phyloP scores from a whole-genome alignment of 2,113 vertebrate genomes.

The Monarcha castaneiventris region DNA sequence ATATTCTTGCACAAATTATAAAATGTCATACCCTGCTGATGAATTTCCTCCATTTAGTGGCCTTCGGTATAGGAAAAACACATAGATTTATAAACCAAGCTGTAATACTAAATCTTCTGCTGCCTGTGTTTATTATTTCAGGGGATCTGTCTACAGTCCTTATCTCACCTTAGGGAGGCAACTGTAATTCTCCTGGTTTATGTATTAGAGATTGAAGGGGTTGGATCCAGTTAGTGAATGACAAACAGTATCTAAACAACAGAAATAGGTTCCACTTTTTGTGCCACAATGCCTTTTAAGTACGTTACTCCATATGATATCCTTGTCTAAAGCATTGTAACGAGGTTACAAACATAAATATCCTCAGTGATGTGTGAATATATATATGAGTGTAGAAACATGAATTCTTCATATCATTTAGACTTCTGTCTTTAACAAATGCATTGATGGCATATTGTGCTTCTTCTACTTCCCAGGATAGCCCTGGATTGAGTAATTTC shows the following conservation, averaged over 20 bases:
- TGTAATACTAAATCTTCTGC: constrained; percentile 28
- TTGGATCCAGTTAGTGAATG: background rate
- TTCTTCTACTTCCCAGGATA: background rate
- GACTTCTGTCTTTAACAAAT: background rate
- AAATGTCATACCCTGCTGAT: background rate
- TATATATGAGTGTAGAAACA: background rate
- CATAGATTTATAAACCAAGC: background rate
- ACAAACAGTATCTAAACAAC: background rate
- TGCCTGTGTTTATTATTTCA: constrained; percentile 14
- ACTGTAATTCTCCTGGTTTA: background rate
- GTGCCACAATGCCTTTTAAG: background rate
- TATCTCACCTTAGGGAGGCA: background rate
- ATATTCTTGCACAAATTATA: constrained; percentile 2
- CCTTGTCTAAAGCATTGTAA: background rate
- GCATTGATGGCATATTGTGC: background rate
- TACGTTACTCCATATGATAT: background rate
- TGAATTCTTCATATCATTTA: background rate
- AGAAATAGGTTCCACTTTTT: background rate
- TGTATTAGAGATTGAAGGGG: background rate
- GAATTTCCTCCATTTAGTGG: background rate
- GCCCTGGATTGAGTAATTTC: background rate
- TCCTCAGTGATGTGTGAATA: background rate
- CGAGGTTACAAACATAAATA: background rate
- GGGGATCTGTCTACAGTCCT: background rate
- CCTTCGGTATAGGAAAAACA: background rate